Percentiles rank a stretch among this genome's conserved stretches.
phyloP scores from a whole-genome alignment of 2,888 invertebrate genomes.

The Caenorhabditis japonica region DNA sequence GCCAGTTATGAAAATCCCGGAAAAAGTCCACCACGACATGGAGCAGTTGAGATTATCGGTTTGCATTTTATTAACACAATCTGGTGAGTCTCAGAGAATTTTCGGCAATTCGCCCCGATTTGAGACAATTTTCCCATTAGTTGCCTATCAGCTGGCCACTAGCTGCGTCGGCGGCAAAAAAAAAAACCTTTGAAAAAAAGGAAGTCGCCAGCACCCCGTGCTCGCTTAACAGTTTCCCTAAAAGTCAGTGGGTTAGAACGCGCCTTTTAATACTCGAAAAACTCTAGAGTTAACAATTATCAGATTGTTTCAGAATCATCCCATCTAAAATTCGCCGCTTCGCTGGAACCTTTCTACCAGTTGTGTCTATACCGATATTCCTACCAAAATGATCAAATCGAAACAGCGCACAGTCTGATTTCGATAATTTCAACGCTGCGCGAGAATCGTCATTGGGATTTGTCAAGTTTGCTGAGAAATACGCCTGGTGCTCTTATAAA shows the following conservation, averaged over 20 bases:
- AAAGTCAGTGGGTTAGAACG: too few relatives aligned
- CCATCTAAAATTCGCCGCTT: constrained; percentile 42
- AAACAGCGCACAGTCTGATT: constrained; percentile 7
- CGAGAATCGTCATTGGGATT: constrained; percentile 29
- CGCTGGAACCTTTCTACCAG: constrained; percentile 53
- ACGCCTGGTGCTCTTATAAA: constrained; percentile 4
- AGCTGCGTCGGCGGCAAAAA: too few relatives aligned
- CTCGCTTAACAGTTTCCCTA: too few relatives aligned
- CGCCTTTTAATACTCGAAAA: too few relatives aligned
- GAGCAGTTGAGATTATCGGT: constrained; percentile 62
- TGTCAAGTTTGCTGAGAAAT: constrained; percentile 14
- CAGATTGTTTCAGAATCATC: not conserved
- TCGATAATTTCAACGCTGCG: not conserved
- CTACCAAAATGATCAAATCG: constrained; percentile 13
- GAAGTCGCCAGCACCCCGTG: too few relatives aligned
- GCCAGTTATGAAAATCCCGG: constrained; percentile 7
- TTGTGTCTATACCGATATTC: constrained; percentile 61
- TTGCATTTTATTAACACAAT: constrained; percentile 59
- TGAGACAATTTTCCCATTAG: too few relatives aligned
- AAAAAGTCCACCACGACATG: constrained; percentile 32
- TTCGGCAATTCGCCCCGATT: too few relatives aligned
- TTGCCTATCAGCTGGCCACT: too few relatives aligned
- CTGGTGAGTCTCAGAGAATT: constrained; percentile 51
- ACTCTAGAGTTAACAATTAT: too few relatives aligned
- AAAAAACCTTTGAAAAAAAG: too few relatives aligned